Evolutionary conservation across 2,113 vertebrate genomes (phyloP).

Genomic region (Urocolius indicus): DNA sequence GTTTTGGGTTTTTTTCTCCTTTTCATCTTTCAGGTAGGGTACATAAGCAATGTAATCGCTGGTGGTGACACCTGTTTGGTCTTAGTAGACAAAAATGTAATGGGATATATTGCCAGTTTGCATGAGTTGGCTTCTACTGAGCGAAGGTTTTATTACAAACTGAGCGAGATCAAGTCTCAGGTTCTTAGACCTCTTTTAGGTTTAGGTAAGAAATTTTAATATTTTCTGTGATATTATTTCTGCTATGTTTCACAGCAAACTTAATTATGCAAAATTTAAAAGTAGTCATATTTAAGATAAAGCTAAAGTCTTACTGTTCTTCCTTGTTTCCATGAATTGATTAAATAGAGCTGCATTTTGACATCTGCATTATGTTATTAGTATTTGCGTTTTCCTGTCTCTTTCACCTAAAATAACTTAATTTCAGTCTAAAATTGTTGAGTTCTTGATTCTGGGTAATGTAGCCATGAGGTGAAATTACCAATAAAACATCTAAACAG

Average conservation of each 20-base stretch:
- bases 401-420: neutral
- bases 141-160: conserved; percentile 90
- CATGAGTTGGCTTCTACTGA: conserved; percentile 94
- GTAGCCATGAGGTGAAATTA: neutral
- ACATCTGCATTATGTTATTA: neutral
- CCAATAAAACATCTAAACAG: neutral
- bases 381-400: neutral
- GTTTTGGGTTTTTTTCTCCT: neutral
- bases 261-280: neutral
- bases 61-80: conserved; percentile 85
- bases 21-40: conserved; percentile 85
- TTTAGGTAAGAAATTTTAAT: conserved; percentile 81
- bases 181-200: conserved; percentile 91
- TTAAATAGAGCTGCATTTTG: neutral
- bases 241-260: neutral
- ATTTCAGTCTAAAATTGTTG: neutral
- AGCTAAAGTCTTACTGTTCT: neutral
- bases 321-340: neutral
- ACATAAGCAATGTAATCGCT: conserved; percentile 88
- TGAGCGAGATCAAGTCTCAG: conserved; percentile 88
- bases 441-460: neutral
- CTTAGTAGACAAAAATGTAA: conserved; percentile 89
- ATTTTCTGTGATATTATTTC: neutral
- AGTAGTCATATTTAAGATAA: neutral
- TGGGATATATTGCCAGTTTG: conserved; percentile 93